Conservation (phyloP, 2,113 vertebrate species). For the Charadrius vociferus region DNA sequence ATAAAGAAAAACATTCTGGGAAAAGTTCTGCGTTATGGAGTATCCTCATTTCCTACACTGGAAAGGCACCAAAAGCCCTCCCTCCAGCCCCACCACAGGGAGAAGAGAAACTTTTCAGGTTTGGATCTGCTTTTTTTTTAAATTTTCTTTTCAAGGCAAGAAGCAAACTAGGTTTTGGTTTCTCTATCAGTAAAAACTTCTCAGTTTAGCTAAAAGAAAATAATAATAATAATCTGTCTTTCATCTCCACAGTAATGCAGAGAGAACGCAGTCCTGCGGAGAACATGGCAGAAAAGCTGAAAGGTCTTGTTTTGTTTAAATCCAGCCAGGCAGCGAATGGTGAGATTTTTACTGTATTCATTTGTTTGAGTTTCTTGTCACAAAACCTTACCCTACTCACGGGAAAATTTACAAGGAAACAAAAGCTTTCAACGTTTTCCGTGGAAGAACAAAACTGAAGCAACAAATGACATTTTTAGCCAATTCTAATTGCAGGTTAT, state of each 20-base stretch:
- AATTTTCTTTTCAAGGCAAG: neutral
- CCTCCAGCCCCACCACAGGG: too few relatives aligned
- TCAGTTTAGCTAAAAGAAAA: neutral
- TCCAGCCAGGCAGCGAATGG: neutral
- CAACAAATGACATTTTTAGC: neutral
- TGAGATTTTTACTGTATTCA: neutral
- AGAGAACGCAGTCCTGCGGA: neutral
- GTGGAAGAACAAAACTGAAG: neutral
- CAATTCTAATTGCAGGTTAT: neutral
- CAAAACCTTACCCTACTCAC: neutral
- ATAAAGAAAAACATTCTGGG: neutral
- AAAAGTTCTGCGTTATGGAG: neutral
- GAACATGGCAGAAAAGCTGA: neutral
- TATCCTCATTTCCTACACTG: rapidly evolving
- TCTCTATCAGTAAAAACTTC: neutral
- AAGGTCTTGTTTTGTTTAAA: neutral
- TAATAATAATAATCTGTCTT: neutral
- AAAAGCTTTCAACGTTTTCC: neutral
- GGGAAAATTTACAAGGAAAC: neutral
- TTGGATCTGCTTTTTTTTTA: neutral
- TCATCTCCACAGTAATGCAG: neutral
- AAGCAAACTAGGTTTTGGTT: neutral
- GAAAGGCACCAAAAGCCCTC: neutral
- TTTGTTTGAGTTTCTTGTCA: neutral
- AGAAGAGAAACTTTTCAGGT: neutral